Conservation (phyloP, 2,797 vertebrate genomes). For the Ptychobarbus kaznakovi region DNA sequence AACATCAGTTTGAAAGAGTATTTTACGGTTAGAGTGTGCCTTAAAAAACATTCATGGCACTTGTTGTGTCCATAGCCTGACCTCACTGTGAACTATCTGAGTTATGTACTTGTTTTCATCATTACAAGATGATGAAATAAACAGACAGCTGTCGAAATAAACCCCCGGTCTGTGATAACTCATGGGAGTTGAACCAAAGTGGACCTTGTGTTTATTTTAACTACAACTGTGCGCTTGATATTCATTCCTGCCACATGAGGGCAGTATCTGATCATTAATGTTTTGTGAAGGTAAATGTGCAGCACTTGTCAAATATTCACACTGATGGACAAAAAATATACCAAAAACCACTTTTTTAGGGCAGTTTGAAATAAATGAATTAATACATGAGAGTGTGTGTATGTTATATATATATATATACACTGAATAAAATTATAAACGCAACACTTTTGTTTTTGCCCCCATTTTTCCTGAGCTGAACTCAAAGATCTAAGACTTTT, state of each 20-base stretch:
- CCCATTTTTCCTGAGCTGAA: no score
- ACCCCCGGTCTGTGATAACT: conserved; percentile 14
- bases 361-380: neutral
- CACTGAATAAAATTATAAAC: no score
- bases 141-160: conserved; percentile 49
- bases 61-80: neutral
- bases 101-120: conserved; percentile 49
- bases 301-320: neutral
- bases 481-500: no score
- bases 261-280: conserved; percentile 32
- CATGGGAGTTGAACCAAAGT: conserved; percentile 11
- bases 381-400: neutral
- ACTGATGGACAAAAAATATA: neutral
- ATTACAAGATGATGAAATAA: conserved; percentile 40
- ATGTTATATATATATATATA: neutral
- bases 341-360: neutral
- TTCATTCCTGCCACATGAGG: conserved; percentile 56
- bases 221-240: neutral
- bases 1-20: neutral
- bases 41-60: neutral
- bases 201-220: conserved; percentile 40
- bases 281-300: neutral
- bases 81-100: conserved; percentile 32
- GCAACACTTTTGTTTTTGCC: no score
- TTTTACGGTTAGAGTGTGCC: conserved; percentile 12